Evolutionary conservation across 2,888 invertebrate species (phyloP).

Genomic region (Eucera pruinosa): DNA sequence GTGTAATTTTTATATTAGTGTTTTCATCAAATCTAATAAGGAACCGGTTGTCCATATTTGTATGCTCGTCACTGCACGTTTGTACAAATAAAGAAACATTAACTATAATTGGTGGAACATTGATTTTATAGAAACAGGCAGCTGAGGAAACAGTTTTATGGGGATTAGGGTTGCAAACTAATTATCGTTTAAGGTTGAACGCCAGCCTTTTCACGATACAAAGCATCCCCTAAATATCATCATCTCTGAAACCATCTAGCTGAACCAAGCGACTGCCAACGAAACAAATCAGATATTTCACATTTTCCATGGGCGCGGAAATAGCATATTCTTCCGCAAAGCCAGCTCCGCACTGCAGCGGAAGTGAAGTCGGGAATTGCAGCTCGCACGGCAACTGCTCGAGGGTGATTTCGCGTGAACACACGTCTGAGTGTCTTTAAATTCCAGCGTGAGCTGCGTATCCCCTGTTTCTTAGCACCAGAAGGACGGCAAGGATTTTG

Average conservation of each 20-base stretch:
- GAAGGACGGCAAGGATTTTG: conserved; percentile 31
- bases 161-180: too few species aligned
- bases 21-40: too few species aligned
- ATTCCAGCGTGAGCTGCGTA: neutral
- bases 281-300: conserved; percentile 3
- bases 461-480: neutral
- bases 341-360: neutral
- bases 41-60: too few species aligned
- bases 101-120: too few species aligned
- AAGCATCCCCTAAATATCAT: too few species aligned
- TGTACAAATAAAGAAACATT: too few species aligned
- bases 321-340: neutral
- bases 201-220: too few species aligned
- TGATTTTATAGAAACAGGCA: too few species aligned
- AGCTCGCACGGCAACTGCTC: neutral
- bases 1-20: too few species aligned
- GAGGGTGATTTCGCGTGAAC: conserved; percentile 3
- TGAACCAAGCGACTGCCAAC: neutral
- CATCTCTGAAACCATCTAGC: neutral
- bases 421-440: neutral
- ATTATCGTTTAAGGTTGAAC: too few species aligned
- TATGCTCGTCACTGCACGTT: too few species aligned
- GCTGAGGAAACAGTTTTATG: too few species aligned
- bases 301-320: neutral
- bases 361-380: conserved; percentile 5